phyloP scores from a whole-genome alignment of 1,140 invertebrate species.

The Heliconius himera region DNA sequence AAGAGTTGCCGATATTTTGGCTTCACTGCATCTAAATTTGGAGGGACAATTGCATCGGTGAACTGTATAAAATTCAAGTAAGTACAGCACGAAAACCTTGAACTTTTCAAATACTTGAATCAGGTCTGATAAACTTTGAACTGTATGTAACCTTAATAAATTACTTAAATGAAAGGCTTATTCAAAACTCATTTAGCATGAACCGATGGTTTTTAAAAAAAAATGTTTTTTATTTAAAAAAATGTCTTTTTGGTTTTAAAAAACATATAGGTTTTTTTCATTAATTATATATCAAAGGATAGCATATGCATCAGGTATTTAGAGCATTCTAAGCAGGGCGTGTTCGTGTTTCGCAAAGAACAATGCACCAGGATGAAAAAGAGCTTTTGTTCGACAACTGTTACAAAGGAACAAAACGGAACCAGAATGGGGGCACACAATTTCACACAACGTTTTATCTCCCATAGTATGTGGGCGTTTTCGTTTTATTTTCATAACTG shows the following conservation, averaged over 20 bases:
- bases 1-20: not conserved
- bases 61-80: not conserved
- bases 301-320: constrained; percentile 13
- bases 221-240: too few species aligned
- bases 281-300: not conserved
- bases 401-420: constrained; percentile 35
- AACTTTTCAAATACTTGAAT: not conserved
- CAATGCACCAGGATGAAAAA: constrained; percentile 35
- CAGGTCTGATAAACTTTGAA: not conserved
- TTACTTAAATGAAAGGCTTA: not conserved
- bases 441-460: constrained; percentile 28
- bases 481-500: not conserved
- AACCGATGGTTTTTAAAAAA: too few species aligned
- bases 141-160: not conserved
- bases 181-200: not conserved
- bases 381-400: constrained; percentile 33
- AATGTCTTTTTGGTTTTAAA: too few species aligned
- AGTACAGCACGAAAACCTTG: not conserved
- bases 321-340: constrained; percentile 22
- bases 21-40: not conserved
- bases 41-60: not conserved
- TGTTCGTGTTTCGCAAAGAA: constrained; percentile 30
- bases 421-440: constrained; percentile 30
- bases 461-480: not conserved
- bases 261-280: not conserved